Evolutionary conservation across 2,113 vertebrate species (phyloP).

Genomic region (Actenoides lindsayi): DNA sequence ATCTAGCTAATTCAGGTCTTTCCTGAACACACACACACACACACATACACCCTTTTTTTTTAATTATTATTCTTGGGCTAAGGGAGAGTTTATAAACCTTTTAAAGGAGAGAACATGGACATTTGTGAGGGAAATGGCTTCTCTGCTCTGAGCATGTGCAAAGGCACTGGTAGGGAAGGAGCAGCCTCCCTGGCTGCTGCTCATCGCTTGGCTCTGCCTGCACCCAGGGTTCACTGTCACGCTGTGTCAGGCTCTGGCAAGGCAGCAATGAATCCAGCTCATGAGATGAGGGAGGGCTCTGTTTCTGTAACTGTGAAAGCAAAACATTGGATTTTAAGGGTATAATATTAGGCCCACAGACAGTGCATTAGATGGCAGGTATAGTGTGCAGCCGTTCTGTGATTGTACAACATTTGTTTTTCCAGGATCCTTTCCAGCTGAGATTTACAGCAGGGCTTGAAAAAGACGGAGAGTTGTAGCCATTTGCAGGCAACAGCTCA

Average conservation of each 20-base stretch:
- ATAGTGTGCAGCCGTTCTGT: not conserved
- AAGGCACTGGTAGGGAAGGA: not conserved
- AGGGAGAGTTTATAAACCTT: not conserved
- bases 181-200: not conserved
- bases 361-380: rapidly evolving
- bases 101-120: not conserved
- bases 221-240: not conserved
- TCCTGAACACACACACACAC: rapidly evolving
- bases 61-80: not conserved
- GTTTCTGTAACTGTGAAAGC: not conserved
- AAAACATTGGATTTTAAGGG: not conserved
- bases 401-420: not conserved
- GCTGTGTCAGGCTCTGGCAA: rapidly evolving
- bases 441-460: not conserved
- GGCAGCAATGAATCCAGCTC: not conserved
- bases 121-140: not conserved
- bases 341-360: not conserved
- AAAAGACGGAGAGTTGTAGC: not conserved
- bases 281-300: not conserved
- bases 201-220: rapidly evolving
- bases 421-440: not conserved
- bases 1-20: not conserved
- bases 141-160: not conserved
- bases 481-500: not conserved
- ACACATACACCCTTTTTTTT: rapidly evolving